These are phyloP conservation scores for Thryonomys swinderianus DNA, from an alignment of 2,113 vertebrate species.

Conservation along the genomic window DNA sequence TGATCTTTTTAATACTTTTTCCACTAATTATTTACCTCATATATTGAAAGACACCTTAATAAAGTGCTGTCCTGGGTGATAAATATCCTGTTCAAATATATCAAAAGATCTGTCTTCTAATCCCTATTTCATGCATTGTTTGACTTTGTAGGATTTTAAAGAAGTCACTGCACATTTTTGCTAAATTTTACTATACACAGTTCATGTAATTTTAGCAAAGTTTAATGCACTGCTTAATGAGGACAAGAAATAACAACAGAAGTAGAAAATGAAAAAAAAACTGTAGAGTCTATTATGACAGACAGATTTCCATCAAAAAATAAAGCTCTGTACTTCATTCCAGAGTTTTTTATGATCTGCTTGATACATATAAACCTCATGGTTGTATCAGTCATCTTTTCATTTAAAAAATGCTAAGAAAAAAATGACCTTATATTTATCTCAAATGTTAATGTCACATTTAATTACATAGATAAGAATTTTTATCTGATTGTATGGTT, in stretches of 20 bases:
- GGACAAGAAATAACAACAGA: neutral
- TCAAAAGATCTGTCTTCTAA: neutral
- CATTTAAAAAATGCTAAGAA: constrained; percentile 48
- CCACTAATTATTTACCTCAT: neutral
- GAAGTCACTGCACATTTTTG: neutral
- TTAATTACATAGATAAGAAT: constrained; percentile 80
- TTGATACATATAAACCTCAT: neutral
- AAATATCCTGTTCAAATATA: neutral
- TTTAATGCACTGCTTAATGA: neutral
- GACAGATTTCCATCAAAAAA: neutral
- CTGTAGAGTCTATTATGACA: neutral
- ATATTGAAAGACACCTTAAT: constrained; percentile 42
- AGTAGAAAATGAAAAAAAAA: neutral
- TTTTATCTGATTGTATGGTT: constrained; percentile 71
- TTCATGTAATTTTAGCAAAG: neutral
- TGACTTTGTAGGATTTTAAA: neutral
- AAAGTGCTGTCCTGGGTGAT: neutral
- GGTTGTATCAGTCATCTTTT: constrained; percentile 70
- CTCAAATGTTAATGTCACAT: constrained; percentile 75
- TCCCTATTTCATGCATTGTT: neutral
- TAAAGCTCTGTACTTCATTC: neutral
- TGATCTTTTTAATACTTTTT: neutral
- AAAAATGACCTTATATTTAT: constrained; percentile 74
- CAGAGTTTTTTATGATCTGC: neutral
- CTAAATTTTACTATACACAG: neutral